Evolutionary conservation across 1,140 invertebrate genomes (phyloP).

Genomic region (Pteromalus puparum): DNA sequence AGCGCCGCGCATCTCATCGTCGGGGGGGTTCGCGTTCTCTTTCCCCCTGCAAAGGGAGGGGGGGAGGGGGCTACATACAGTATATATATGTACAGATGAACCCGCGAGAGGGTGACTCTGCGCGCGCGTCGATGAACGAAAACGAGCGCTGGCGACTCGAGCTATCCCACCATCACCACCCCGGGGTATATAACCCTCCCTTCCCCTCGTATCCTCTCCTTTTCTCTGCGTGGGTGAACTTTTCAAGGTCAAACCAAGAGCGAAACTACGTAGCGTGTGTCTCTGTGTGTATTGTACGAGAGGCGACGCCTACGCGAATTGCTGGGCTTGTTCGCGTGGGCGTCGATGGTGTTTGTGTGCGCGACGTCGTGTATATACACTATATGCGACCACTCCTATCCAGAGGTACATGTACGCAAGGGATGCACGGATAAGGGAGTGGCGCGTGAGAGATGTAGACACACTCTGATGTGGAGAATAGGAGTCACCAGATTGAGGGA

Average conservation of each 20-base stretch:
- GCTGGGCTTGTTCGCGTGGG: not conserved
- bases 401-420: not conserved
- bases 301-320: conserved; percentile 21
- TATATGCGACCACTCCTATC: not conserved
- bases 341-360: not conserved
- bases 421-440: not conserved
- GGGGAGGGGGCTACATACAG: not conserved
- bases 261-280: conserved; percentile 51
- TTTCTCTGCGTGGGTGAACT: conserved; percentile 28
- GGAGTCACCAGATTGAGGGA: no score
- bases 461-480: no score
- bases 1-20: not conserved
- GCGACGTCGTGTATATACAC: no score
- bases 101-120: not conserved
- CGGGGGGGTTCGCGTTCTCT: not conserved
- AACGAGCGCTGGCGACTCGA: not conserved
- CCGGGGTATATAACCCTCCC: not conserved
- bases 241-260: conserved; percentile 58
- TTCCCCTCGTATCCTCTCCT: no score
- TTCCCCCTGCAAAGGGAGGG: not conserved
- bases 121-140: conserved; percentile 25
- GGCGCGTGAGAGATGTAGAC: no score
- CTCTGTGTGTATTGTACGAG: not conserved
- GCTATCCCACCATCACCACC: not conserved
- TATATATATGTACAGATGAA: no score